phyloP scores from a whole-genome alignment of 2,113 vertebrate species.

The Crotalus tigris region DNA sequence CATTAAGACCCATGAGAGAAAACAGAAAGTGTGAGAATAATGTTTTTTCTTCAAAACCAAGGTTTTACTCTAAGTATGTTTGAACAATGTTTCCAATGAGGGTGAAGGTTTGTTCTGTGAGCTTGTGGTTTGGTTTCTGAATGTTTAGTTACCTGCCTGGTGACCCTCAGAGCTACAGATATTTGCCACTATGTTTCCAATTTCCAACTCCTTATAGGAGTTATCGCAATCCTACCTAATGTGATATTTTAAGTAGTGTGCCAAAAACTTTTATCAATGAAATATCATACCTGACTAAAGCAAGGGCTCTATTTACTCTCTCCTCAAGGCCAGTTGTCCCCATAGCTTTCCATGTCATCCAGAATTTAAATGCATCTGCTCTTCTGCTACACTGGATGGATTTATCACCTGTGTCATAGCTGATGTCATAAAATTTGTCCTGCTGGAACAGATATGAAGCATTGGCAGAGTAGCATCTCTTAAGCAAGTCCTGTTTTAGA shows the following conservation, averaged over 20 bases:
- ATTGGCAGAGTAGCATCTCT: slow-evolving; percentile 76
- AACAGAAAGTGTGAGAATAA: background rate
- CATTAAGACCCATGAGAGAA: background rate
- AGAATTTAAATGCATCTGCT: slow-evolving; percentile 82
- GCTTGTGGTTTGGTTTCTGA: too few species aligned
- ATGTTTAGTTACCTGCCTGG: too few species aligned
- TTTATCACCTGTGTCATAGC: slow-evolving; percentile 83
- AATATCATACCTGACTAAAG: slow-evolving; percentile 72
- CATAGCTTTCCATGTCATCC: slow-evolving; percentile 85
- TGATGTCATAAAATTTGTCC: slow-evolving; percentile 84
- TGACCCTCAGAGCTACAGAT: too few species aligned
- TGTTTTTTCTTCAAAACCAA: background rate
- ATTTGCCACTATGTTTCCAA: background rate
- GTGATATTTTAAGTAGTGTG: background rate
- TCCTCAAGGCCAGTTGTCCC: slow-evolving; percentile 78
- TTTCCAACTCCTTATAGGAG: background rate
- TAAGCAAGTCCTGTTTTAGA: slow-evolving; percentile 73
- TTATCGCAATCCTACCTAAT: background rate
- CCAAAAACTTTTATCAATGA: background rate
- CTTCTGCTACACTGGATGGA: slow-evolving; percentile 85
- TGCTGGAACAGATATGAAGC: slow-evolving; percentile 84
- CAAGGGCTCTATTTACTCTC: slow-evolving; percentile 79
- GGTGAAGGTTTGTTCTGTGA: too few species aligned
- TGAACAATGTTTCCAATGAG: background rate
- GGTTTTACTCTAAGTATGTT: background rate